These are phyloP conservation scores for Microcebus lehilahytsara DNA, from an alignment of 2,113 vertebrate genomes.

Conservation along the genomic window DNA sequence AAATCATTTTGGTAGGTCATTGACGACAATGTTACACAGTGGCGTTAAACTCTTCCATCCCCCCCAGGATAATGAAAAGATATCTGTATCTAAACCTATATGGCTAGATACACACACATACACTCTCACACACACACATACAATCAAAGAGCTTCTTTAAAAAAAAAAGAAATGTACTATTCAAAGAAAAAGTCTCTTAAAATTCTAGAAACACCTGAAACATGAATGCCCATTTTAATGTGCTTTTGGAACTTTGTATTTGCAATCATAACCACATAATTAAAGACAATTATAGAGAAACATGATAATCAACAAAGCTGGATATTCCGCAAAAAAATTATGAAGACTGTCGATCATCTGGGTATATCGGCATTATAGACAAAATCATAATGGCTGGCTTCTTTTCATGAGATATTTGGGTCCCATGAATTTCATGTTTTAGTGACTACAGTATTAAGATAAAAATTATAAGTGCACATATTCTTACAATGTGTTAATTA, in stretches of 20 bases:
- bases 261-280: not conserved
- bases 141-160: not conserved
- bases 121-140: not conserved
- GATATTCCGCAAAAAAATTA: not conserved
- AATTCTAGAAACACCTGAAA: conserved; percentile 16
- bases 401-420: not conserved
- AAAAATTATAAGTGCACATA: not conserved
- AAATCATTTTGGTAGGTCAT: conserved; percentile 60
- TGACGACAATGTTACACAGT: not conserved
- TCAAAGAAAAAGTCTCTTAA: conserved; percentile 21
- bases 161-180: not conserved
- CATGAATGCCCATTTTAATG: not conserved
- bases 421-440: not conserved
- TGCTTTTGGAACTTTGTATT: not conserved
- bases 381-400: not conserved
- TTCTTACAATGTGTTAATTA: not conserved
- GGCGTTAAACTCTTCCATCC: not conserved
- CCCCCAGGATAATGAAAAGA: conserved; percentile 25
- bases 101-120: not conserved
- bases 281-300: not conserved
- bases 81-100: not conserved
- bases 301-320: not conserved
- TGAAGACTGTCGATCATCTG: not conserved
- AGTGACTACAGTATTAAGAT: not conserved
- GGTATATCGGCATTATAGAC: not conserved